Conservation (phyloP, 2,113 vertebrate species). For the Tretioscincus oriximinensis region DNA sequence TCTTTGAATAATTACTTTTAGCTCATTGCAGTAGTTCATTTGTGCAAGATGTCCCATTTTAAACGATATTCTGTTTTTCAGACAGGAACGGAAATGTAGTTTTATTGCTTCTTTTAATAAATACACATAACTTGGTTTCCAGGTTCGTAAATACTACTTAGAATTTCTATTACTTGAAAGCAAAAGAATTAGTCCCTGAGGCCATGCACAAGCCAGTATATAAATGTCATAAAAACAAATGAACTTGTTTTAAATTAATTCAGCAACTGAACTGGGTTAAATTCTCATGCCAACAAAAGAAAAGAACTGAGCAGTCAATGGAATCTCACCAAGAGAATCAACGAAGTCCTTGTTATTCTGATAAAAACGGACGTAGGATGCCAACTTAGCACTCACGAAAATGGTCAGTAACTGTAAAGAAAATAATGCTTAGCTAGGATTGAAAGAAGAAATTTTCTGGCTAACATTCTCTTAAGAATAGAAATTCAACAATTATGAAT, state of each 20-base stretch:
- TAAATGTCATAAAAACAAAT: no score
- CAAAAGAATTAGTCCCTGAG: background rate
- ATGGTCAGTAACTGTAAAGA: conserved; percentile 90
- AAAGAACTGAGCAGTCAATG: background rate
- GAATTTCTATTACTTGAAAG: background rate
- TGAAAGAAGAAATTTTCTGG: background rate
- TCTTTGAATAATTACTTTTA: background rate
- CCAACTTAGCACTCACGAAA: conserved; percentile 95
- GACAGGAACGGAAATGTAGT: background rate
- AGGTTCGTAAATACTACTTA: background rate
- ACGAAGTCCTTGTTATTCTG: conserved; percentile 99
- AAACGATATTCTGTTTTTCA: background rate
- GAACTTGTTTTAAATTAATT: no score
- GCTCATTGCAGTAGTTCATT: background rate
- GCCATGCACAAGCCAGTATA: no score
- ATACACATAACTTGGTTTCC: background rate
- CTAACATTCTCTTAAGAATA: background rate
- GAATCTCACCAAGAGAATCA: conserved; percentile 94
- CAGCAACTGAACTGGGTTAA: background rate
- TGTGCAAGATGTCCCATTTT: background rate
- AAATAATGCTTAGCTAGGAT: conserved; percentile 44
- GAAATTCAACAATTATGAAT: background rate
- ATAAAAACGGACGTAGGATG: conserved; percentile 95
- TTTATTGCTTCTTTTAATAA: background rate
- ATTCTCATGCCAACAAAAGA: accelerated